Conservation (phyloP, 2,797 vertebrate species). For the Cryptoblepharus egeriae region DNA sequence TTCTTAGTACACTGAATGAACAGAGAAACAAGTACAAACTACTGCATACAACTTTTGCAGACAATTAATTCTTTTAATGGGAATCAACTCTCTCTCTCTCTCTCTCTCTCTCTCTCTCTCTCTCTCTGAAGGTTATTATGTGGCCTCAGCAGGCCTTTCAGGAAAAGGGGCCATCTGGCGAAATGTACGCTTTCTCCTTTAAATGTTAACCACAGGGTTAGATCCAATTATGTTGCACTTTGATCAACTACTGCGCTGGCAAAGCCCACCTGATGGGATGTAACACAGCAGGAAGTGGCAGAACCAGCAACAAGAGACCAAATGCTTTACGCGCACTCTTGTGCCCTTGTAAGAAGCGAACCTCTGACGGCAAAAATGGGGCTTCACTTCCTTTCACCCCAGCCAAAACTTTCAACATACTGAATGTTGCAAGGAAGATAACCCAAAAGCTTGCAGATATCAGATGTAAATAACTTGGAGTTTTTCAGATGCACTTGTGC, state of each 20-base stretch:
- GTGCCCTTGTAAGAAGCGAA: background rate
- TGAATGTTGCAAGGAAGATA: background rate
- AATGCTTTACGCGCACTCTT: accelerated
- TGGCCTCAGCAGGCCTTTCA: background rate
- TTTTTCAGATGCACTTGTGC: constrained; percentile 35
- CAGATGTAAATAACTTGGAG: background rate
- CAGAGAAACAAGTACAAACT: too few relatives aligned
- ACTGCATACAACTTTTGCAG: background rate
- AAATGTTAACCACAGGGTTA: background rate
- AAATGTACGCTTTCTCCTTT: constrained; percentile 6
- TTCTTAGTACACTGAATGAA: too few relatives aligned
- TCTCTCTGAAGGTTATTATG: background rate
- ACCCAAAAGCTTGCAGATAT: background rate
- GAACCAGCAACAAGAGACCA: accelerated
- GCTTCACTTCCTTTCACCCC: background rate
- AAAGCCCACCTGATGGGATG: background rate
- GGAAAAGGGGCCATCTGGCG: constrained; percentile 11
- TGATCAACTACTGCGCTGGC: accelerated
- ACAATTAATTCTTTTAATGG: background rate
- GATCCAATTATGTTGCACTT: background rate
- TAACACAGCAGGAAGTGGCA: background rate
- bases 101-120: background rate
- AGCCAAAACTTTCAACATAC: background rate
- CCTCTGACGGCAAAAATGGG: background rate
- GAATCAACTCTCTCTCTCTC: background rate